These are phyloP conservation scores for Anolis carolinensis DNA, from an alignment of 2,113 vertebrate species.

Conservation along the genomic window DNA sequence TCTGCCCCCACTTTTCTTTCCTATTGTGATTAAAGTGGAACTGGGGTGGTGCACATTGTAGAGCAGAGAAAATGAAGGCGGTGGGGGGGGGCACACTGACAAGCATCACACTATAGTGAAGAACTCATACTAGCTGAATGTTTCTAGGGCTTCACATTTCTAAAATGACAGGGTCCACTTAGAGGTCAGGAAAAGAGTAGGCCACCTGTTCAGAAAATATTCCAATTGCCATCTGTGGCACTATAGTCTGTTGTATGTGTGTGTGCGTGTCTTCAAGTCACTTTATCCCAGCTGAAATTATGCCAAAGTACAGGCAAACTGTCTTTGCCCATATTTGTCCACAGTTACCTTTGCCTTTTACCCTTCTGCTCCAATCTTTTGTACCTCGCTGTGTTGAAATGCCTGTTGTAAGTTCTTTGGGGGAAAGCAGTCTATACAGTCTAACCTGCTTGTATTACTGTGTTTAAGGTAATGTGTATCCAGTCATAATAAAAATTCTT, in stretches of 20 bases:
- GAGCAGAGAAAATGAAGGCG: neutral
- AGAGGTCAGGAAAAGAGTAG: neutral
- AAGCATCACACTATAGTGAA: neutral
- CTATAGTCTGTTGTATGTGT: too few species aligned
- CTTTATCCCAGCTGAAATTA: neutral
- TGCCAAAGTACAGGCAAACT: neutral
- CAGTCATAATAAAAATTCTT: neutral
- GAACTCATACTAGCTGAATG: neutral
- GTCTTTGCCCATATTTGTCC: neutral
- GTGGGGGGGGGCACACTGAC: neutral
- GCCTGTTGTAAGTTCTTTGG: neutral
- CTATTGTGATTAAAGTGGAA: neutral
- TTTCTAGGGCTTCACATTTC: neutral
- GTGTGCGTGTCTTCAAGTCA: too few species aligned
- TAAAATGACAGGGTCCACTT: neutral
- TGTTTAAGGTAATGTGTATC: neutral
- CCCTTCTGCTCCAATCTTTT: too few species aligned
- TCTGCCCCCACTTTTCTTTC: neutral
- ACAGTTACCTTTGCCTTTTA: neutral
- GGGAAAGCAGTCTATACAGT: neutral
- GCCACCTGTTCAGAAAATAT: neutral
- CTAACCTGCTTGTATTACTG: neutral
- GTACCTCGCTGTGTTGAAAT: neutral
- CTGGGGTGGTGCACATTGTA: neutral
- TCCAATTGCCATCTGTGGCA: neutral